Base-by-base conservation (phyloP, 2,797 vertebrate species). In the Hypotaenidia philippensis region DNA sequence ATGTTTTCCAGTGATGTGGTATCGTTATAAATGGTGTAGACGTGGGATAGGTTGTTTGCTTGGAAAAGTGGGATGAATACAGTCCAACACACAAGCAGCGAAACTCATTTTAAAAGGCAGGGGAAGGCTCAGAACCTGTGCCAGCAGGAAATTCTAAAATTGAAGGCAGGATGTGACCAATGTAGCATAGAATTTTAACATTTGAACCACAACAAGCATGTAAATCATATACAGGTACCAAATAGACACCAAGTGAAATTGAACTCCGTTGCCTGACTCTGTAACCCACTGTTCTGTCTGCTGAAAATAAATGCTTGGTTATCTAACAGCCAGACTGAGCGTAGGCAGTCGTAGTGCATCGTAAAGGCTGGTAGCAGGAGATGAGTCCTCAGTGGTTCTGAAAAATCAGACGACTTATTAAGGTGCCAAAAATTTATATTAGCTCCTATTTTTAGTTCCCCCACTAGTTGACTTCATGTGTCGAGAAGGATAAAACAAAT, bases 291-390 rank as follows among this genome's bases (percentile, higher is more conserved):
- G 47, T 78, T 94, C 70, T 61, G 41, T 44, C 53, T 95, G 74
- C 88, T 83, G 34, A 34, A 95, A 94, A 95, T 78, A 93, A 91
- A 26, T 18, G 7, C n/a, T 65, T 65, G 65, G 38, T 96, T 95
- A 91, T 87, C 91, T 94, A 94, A 91, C 69, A 95, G 83, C 85
- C 95, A 95, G 96, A 93, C 90, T 95, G 93, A 81, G 57, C 19
- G 94, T 96, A 65, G 95, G 94, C 88, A 72, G 83, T 14, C 17
- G 4, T 11, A 76, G 59, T 72, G 83, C 72, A 52, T 89, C 64
- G 76, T 64, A 76, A 88, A 90, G 76, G 90, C 89, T 96, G 61
- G 17, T 71, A 44, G 40, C 31, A 3, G 81, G 74, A 93, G 53
- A 57, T 71, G 61, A 87, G 57, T 96, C 94, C 92, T 94, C 53